Evolutionary conservation across 92 coral and sea anemone species (phyloP).

Genomic region (Porites lobata): DNA sequence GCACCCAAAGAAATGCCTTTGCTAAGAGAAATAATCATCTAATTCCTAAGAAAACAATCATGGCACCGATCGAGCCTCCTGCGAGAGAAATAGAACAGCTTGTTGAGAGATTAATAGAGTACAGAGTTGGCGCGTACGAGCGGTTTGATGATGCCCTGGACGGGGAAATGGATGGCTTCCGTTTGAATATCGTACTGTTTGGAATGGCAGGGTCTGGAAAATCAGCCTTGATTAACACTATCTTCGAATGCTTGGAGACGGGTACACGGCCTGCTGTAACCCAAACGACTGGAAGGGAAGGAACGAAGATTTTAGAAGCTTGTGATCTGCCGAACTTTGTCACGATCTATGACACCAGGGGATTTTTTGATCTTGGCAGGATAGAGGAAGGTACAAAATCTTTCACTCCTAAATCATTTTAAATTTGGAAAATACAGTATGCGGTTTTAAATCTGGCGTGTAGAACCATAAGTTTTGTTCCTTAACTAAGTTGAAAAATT

Average conservation of each 20-base stretch:
- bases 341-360: neutral
- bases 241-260: slow-evolving; percentile 14
- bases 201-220: slow-evolving; percentile 54
- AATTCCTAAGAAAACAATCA: neutral
- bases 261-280: neutral
- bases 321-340: slow-evolving; percentile 1
- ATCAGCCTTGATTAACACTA: slow-evolving; percentile 46
- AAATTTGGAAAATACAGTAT: no score
- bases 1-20: neutral
- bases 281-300: slow-evolving; percentile 19
- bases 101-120: neutral
- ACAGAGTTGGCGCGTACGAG: slow-evolving; percentile 19
- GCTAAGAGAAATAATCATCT: neutral
- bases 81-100: neutral
- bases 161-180: slow-evolving; percentile 41
- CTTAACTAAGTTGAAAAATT: no score
- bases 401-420: neutral
- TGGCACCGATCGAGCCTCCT: neutral
- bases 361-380: slow-evolving; percentile 23
- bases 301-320: slow-evolving; percentile 26
- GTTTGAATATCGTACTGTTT: slow-evolving; percentile 13
- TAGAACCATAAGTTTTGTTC: no score
- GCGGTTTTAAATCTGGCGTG: no score
- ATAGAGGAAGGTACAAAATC: slow-evolving; percentile 14
- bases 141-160: neutral